A percentile compares a stretch with the other conserved stretches of the same genome.
Evolutionary conservation across 30 jellyfish, hydroid and myxozoan species (phyloP).

Genomic region (Aurelia sp.): DNA sequence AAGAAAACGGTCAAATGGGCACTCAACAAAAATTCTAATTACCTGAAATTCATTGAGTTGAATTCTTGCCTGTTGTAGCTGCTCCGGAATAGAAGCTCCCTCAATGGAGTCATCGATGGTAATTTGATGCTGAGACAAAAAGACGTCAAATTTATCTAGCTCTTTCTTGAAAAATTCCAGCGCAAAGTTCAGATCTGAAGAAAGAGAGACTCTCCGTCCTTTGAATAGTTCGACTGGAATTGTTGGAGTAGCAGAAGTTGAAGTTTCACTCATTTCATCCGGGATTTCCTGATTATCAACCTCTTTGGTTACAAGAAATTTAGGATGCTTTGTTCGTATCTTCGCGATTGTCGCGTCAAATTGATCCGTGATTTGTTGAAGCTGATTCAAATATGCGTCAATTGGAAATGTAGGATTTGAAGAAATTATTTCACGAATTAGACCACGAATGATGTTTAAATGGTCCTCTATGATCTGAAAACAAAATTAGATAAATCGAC

Average conservation of each 20-base stretch:
- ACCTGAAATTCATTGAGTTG: constrained; percentile 51
- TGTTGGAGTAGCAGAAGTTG: constrained; percentile 48
- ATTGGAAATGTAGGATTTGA: not conserved
- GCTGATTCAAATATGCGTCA: not conserved
- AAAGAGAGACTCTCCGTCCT: not conserved
- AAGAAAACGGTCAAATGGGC: too few species aligned
- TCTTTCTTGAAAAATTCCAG: constrained; percentile 51
- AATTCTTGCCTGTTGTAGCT: constrained; percentile 13
- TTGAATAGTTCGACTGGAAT: not conserved
- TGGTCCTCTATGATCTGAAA: not conserved
- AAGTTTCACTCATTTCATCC: constrained; percentile 47
- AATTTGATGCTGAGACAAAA: constrained; percentile 43
- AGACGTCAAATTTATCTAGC: constrained; percentile 45
- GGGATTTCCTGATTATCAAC: constrained; percentile 43
- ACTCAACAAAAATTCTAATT: too few species aligned
- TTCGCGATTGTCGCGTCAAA: constrained; percentile 19
- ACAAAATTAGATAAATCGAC: not conserved
- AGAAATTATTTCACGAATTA: not conserved
- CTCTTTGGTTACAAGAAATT: not conserved
- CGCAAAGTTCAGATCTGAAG: constrained; percentile 40
- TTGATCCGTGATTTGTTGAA: not conserved
- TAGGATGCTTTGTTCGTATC: constrained; percentile 19
- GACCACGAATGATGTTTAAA: not conserved
- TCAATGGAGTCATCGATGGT: constrained; percentile 2
- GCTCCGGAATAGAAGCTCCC: constrained; percentile 23